Evolutionary conservation across 1,140 invertebrate species (phyloP), one percentile per base, ranked within the genome.

Genomic region (Micrasema longulum): DNA sequence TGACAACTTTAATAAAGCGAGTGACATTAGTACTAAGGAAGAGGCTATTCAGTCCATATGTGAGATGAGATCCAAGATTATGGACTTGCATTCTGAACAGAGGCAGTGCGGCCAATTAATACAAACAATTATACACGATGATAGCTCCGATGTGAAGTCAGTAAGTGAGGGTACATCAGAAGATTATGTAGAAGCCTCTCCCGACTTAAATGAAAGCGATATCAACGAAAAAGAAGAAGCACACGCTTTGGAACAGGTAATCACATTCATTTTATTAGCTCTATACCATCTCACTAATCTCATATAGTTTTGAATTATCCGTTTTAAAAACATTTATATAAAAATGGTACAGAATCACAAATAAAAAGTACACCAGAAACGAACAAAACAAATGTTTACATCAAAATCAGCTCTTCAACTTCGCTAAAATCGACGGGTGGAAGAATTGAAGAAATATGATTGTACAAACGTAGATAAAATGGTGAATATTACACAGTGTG

Each of bases 211-310:
- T 78, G 84, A 87, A 69, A 83, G 87, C 47, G 84, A 88, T 65
- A 82, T 86, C 31, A 87, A 89, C 36, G 80, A 89, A 66, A 86
- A 88, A 72, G 87, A 90, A 48, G 88, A 91, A 75, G 87, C 88
- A 64, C 87, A 91, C 77, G 89, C 90, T 1, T 81, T 89, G 65
- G 86, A 88, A 69, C 89, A 91, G 80, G 87, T 84, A 76, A 63
- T 71, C 7, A 31, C 26, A 31, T 4, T 31, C 7, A 31, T 31
- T n/a, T n/a, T n/a, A n/a, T n/a, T n/a, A n/a, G n/a, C n/a, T n/a
- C n/a, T n/a, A n/a, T n/a, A n/a, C n/a, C n/a, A n/a, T n/a, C n/a
- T n/a, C n/a, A n/a, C n/a, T n/a, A n/a, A n/a, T n/a, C n/a, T n/a
- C n/a, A n/a, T n/a, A n/a, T n/a, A n/a, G n/a, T n/a, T n/a, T n/a